phyloP scores from a whole-genome alignment of 2,113 vertebrate species.

The Dipodomys stephensi region DNA sequence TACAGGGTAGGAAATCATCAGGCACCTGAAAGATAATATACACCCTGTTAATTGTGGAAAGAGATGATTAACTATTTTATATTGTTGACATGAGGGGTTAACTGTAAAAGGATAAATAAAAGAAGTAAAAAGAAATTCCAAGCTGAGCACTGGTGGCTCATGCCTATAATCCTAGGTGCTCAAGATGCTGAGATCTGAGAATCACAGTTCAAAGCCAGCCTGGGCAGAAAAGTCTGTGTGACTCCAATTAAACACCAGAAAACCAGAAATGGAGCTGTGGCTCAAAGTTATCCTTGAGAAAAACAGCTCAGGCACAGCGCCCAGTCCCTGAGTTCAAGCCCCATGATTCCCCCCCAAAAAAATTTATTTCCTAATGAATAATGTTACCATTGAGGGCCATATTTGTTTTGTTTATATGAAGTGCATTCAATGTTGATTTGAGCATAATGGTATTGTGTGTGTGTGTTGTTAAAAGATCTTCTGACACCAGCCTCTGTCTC shows the following conservation, averaged over 20 bases:
- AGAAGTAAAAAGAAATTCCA: background rate
- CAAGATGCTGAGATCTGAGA: too few species aligned
- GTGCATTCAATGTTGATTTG: background rate
- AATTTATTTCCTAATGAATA: background rate
- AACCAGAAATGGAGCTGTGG: too few species aligned
- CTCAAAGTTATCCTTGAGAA: too few species aligned
- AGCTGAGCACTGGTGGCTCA: too few species aligned
- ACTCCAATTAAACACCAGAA: too few species aligned
- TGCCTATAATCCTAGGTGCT: too few species aligned
- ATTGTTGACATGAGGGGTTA: background rate
- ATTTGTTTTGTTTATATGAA: slow-evolving; percentile 11
- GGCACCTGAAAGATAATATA: background rate
- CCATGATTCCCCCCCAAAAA: too few species aligned
- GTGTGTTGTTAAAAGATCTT: background rate
- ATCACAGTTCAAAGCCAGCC: too few species aligned
- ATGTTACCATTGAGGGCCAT: background rate
- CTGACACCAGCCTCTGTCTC: background rate
- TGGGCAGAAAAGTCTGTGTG: too few species aligned
- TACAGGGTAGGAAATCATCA: background rate
- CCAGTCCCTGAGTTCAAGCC: too few species aligned
- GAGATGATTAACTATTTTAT: background rate
- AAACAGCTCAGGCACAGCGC: too few species aligned
- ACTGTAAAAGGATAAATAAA: background rate
- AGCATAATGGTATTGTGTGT: background rate
- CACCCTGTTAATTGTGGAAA: background rate